phyloP scores from a whole-genome alignment of 2,797 vertebrate species.

The Benthosema pterotum region DNA sequence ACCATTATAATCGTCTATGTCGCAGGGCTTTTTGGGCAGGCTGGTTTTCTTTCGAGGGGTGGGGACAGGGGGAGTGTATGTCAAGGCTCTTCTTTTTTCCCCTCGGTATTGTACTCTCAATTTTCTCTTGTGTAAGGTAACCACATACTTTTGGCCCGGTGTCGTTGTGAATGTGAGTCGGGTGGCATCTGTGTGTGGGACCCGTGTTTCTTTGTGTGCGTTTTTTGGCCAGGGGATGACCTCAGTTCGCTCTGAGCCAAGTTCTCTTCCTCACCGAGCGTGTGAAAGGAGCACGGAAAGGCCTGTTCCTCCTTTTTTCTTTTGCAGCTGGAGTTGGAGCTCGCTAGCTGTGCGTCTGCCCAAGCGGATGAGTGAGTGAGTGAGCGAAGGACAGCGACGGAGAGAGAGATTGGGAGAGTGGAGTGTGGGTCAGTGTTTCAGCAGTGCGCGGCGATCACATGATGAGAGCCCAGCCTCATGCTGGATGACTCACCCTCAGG shows the following conservation, averaged over 20 bases:
- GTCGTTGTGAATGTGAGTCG: constrained; percentile 12
- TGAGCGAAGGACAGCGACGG: constrained; percentile 6
- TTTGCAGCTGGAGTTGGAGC: constrained; percentile 15
- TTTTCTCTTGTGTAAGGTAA: constrained; percentile 2
- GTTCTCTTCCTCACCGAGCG: constrained; percentile 10
- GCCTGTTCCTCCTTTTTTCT: constrained; percentile 6
- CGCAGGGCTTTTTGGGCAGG: no score
- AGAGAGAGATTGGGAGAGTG: background rate
- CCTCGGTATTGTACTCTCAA: background rate
- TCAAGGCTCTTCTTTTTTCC: background rate
- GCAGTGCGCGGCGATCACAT: constrained; percentile 59
- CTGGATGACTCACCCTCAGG: constrained; percentile 62
- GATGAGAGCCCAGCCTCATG: constrained; percentile 55
- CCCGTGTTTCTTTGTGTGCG: constrained; percentile 3
- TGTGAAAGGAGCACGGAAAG: constrained; percentile 27
- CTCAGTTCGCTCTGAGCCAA: constrained; percentile 29
- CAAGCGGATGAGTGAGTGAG: constrained; percentile 8
- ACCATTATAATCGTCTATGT: background rate
- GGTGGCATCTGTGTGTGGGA: constrained; percentile 17
- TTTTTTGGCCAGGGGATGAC: constrained; percentile 37
- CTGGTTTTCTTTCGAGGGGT: background rate
- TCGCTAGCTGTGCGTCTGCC: constrained; percentile 25
- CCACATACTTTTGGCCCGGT: background rate
- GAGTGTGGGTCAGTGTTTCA: constrained; percentile 69
- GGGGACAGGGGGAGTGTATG: background rate